phyloP scores from a whole-genome alignment of 2,888 invertebrate species.

The Automeris io region DNA sequence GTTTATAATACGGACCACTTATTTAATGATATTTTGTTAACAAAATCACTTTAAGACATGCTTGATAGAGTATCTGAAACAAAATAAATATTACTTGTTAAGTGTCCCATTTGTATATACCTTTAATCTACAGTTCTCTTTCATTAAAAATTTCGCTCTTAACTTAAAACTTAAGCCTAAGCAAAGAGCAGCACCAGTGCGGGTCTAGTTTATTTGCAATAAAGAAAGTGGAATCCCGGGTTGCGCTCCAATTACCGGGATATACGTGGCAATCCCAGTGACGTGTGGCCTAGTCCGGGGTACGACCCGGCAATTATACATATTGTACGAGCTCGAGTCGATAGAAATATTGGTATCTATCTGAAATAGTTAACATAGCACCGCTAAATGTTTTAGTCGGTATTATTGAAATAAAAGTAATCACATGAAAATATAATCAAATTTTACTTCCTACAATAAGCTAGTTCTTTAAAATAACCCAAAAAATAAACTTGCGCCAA shows the following conservation, averaged over 20 bases:
- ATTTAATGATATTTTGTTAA: too few species aligned
- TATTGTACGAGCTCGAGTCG: conserved; percentile 50
- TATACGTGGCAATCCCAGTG: conserved; percentile 72
- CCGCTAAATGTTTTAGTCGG: too few species aligned
- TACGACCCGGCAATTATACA: conserved; percentile 62
- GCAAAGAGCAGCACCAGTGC: conserved; percentile 59
- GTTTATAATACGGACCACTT: background rate
- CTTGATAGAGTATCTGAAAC: too few species aligned
- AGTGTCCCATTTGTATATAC: too few species aligned
- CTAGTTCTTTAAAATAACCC: too few species aligned
- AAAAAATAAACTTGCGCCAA: too few species aligned
- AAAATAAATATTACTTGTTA: too few species aligned
- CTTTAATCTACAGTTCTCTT: background rate
- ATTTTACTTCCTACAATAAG: too few species aligned
- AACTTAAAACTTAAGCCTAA: conserved; percentile 24
- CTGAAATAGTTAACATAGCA: too few species aligned
- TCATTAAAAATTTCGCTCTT: conserved; percentile 12
- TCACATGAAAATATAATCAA: too few species aligned
- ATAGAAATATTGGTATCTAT: conserved; percentile 46
- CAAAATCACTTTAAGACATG: too few species aligned
- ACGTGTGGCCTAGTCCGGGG: conserved; percentile 61
- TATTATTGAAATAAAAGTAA: too few species aligned
- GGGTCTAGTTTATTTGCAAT: conserved; percentile 74
- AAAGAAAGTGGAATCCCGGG: conserved; percentile 75
- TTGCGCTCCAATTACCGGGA: conserved; percentile 75